Conservation (phyloP, 64 coral and sea anemone genomes). For the Pachyseris speciosa region DNA sequence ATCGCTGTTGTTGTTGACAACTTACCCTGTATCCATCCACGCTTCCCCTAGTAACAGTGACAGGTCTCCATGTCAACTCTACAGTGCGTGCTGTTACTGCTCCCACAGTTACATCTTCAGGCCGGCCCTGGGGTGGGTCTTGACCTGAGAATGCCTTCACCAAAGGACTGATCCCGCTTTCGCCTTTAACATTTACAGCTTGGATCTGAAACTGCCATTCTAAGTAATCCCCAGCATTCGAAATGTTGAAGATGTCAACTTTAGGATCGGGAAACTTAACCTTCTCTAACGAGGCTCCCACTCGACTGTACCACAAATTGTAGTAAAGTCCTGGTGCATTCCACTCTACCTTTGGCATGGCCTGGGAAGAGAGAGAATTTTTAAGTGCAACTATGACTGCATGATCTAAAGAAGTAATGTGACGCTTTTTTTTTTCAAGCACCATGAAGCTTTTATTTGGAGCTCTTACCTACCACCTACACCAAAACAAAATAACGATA, state of each 20-base stretch:
- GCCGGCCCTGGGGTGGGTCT: slow-evolving; percentile 38
- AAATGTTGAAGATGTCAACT: background rate
- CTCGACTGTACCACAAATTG: slow-evolving; percentile 23
- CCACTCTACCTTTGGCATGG: slow-evolving; percentile 62
- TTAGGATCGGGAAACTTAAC: background rate
- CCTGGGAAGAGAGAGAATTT: slow-evolving; percentile 40
- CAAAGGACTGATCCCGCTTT: too few relatives aligned
- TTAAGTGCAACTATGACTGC: background rate
- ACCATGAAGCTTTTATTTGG: too few relatives aligned
- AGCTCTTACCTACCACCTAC: too few relatives aligned
- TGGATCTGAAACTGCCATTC: slow-evolving; percentile 78
- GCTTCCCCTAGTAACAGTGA: slow-evolving; percentile 56
- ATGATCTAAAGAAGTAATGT: too few relatives aligned
- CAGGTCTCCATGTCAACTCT: slow-evolving; percentile 67
- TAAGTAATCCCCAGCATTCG: slow-evolving; percentile 68
- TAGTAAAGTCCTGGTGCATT: slow-evolving; percentile 69
- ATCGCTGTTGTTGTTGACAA: too few relatives aligned
- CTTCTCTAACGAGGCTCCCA: background rate
- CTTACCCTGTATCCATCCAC: slow-evolving; percentile 90
- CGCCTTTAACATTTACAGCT: slow-evolving; percentile 60
- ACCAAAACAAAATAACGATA: too few relatives aligned
- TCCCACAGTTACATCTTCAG: slow-evolving; percentile 22
- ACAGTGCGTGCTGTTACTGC: slow-evolving; percentile 49
- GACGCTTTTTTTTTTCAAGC: too few relatives aligned
- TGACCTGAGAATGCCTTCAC: slow-evolving; percentile 72